Evolutionary conservation across 2,113 vertebrate species (phyloP).

Genomic region (Nyctibius bracteatus): DNA sequence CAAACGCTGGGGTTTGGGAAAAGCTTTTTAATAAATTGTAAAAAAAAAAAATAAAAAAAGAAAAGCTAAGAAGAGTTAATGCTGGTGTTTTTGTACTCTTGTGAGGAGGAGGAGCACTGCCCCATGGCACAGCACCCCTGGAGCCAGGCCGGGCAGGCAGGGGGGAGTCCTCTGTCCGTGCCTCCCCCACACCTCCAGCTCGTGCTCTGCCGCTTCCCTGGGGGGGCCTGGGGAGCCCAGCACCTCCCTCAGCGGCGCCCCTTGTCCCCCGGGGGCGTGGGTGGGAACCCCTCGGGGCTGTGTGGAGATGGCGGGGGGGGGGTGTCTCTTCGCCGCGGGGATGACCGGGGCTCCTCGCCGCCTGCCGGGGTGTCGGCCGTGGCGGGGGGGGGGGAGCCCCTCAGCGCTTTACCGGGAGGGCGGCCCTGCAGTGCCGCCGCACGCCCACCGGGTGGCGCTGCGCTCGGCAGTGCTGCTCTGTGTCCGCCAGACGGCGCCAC

Average conservation of each 20-base stretch:
- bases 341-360: too few relatives aligned
- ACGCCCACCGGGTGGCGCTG: neutral
- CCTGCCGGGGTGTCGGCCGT: too few relatives aligned
- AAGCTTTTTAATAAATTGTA: slow-evolving; percentile 80
- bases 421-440: neutral
- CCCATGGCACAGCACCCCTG: slow-evolving; percentile 5
- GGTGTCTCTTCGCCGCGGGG: too few relatives aligned
- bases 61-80: slow-evolving; percentile 3
- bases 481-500: neutral
- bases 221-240: neutral
- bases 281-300: too few relatives aligned
- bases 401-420: too few relatives aligned
- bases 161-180: fast-evolving
- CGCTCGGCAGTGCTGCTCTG: too few relatives aligned
- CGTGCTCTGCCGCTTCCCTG: neutral
- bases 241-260: too few relatives aligned
- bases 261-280: too few relatives aligned
- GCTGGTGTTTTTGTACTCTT: slow-evolving; percentile 82
- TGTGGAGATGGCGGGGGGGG: too few relatives aligned
- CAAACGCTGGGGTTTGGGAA: slow-evolving; percentile 24
- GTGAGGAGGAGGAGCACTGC: slow-evolving; percentile 69
- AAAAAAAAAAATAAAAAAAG: neutral
- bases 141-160: neutral
- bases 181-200: too few relatives aligned
- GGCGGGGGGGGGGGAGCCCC: too few relatives aligned